Percentiles rank a stretch among this genome's conserved stretches.
Conservation (phyloP, 2,797 vertebrate genomes). For the Acipenser oxyrinchus region DNA sequence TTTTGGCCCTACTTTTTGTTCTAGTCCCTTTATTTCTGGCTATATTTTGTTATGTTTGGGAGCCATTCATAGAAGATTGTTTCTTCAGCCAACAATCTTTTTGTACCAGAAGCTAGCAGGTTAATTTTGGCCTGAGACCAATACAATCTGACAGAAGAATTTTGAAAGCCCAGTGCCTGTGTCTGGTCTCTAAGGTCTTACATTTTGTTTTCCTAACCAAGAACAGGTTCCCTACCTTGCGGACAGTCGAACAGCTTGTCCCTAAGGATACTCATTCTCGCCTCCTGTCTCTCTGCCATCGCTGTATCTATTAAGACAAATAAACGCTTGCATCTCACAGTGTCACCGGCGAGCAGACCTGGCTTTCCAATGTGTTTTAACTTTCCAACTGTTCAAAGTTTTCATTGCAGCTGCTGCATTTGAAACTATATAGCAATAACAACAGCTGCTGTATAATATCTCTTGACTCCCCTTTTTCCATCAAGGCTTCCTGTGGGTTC, state of each 20-base stretch:
- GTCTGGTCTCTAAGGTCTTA: background rate
- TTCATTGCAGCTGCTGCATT: slow-evolving; percentile 21
- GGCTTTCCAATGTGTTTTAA: slow-evolving; percentile 6
- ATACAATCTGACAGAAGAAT: too few species aligned
- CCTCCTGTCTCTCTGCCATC: background rate
- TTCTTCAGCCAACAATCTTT: too few species aligned
- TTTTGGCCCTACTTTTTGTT: too few species aligned
- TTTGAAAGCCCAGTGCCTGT: too few species aligned
- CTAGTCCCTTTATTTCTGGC: too few species aligned
- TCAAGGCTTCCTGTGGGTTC: slow-evolving; percentile 21
- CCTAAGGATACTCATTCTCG: background rate
- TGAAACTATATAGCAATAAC: slow-evolving; percentile 27
- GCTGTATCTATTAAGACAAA: background rate
- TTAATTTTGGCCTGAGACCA: too few species aligned
- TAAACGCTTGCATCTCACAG: background rate
- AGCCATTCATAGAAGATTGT: too few species aligned
- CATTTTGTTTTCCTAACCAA: background rate
- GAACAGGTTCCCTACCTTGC: background rate
- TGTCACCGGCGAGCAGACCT: background rate
- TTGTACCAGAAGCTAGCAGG: too few species aligned
- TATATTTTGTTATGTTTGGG: too few species aligned
- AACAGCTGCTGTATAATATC: slow-evolving; percentile 32
- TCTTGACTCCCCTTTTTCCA: slow-evolving; percentile 15
- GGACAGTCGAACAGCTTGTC: background rate
- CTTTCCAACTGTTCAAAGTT: slow-evolving; percentile 19